Conservation (phyloP, 1,140 invertebrate genomes). For the Drosophila trapezifrons region DNA sequence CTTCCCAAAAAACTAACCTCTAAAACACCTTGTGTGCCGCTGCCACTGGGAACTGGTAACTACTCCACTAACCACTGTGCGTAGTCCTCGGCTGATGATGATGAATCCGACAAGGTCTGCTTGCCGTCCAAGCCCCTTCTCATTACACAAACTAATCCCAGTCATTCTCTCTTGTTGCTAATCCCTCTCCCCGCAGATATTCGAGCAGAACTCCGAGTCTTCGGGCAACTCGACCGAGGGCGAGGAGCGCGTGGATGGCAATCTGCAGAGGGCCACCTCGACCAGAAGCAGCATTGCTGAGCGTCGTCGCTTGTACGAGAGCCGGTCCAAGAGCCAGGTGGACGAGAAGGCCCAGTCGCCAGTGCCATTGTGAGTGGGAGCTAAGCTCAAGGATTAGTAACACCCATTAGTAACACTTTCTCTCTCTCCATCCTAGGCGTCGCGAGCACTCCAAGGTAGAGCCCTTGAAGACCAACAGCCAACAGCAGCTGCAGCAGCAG, state of each 20-base stretch:
- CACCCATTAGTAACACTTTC: not conserved
- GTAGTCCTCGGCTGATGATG: constrained; percentile 83
- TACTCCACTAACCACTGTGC: constrained; percentile 25
- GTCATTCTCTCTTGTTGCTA: not conserved
- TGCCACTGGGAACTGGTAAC: constrained; percentile 21
- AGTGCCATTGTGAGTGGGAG: constrained; percentile 86
- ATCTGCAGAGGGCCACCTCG: constrained; percentile 81
- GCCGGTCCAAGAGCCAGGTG: constrained; percentile 87
- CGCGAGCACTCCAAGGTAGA: constrained; percentile 78
- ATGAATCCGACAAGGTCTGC: constrained; percentile 83
- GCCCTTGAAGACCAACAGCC: constrained; percentile 59
- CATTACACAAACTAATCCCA: constrained; percentile 1
- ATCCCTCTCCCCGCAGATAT: constrained; percentile 57
- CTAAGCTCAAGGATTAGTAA: accelerated
- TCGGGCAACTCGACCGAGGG: constrained; percentile 82
- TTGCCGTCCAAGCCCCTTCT: constrained; percentile 1
- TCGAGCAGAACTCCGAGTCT: constrained; percentile 82
- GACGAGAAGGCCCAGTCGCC: constrained; percentile 89
- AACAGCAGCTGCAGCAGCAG: constrained; percentile 46
- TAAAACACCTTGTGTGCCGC: constrained; percentile 31
- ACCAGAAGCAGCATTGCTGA: constrained; percentile 91
- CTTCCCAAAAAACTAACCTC: constrained; percentile 45
- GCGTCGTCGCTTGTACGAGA: constrained; percentile 90
- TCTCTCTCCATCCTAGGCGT: constrained; percentile 43
- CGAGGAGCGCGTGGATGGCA: constrained; percentile 80